Percentiles rank a stretch among this genome's conserved stretches.
These are phyloP conservation scores for Lucilia sericata DNA, from an alignment of 1,140 invertebrate genomes.

Conservation along the genomic window DNA sequence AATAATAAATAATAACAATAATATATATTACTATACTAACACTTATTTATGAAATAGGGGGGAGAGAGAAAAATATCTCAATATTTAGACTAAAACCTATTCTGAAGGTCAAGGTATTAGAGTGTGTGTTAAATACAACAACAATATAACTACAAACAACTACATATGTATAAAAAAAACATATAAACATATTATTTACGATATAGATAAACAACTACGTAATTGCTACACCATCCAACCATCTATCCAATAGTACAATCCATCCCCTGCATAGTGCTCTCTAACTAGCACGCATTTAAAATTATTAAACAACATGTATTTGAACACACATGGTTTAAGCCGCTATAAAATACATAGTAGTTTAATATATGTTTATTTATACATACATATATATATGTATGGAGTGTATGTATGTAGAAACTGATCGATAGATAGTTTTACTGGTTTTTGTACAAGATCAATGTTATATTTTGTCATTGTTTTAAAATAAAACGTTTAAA, in stretches of 20 bases:
- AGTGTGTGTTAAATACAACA: background rate
- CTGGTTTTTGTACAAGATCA: background rate
- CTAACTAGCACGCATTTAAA: background rate
- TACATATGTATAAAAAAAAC: slow-evolving; percentile 7
- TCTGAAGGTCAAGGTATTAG: background rate
- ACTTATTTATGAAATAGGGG: too few species aligned
- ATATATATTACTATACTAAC: too few species aligned
- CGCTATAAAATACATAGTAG: too few species aligned
- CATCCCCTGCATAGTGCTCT: background rate
- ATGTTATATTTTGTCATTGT: background rate
- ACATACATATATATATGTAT: too few species aligned
- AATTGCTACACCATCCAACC: background rate
- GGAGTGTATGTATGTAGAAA: background rate
- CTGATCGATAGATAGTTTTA: background rate
- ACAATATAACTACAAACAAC: background rate
- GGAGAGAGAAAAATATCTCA: too few species aligned
- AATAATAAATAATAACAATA: too few species aligned
- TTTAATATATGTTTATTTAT: too few species aligned
- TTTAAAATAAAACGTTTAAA: background rate
- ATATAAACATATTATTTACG: slow-evolving; percentile 7
- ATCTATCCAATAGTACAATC: background rate
- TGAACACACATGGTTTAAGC: too few species aligned
- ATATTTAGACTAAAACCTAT: background rate
- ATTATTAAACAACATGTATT: background rate
- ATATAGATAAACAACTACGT: background rate